Evolutionary conservation across 2,113 vertebrate species (phyloP).

Genomic region (Cyanoliseus patagonus): DNA sequence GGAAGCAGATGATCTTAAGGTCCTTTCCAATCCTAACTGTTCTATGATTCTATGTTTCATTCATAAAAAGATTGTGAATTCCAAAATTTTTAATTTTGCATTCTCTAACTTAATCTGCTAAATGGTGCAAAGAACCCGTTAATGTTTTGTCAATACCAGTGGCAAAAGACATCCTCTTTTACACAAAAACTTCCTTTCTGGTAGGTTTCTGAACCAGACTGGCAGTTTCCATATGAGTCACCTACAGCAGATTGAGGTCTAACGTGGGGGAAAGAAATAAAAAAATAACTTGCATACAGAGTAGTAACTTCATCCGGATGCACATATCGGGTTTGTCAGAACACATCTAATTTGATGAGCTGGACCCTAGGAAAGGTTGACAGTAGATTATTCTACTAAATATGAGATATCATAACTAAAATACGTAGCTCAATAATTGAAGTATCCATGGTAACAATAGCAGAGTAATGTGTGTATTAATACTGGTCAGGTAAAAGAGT

Average conservation of each 20-base stretch:
- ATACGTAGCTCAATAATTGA: conserved; percentile 50
- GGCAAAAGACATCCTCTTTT: neutral
- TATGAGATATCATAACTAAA: conserved; percentile 55
- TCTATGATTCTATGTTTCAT: neutral
- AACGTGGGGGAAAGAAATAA: neutral
- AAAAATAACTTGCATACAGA: neutral
- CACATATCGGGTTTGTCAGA: neutral
- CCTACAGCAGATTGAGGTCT: neutral
- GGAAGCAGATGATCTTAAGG: too few species aligned
- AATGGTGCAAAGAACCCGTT: neutral
- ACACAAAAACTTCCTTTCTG: neutral
- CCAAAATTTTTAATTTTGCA: neutral
- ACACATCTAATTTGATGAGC: conserved; percentile 4
- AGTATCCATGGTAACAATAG: conserved; percentile 48
- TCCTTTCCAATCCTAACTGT: neutral
- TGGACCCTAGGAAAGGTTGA: neutral
- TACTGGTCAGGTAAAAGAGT: conserved; percentile 39
- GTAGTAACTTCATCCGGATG: neutral
- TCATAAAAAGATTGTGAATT: neutral
- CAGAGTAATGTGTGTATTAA: conserved; percentile 20
- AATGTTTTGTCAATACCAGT: neutral
- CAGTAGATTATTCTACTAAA: conserved; percentile 61
- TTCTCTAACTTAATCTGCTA: neutral
- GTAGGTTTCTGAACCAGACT: neutral
- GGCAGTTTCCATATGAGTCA: neutral